Evolutionary conservation across 2,888 invertebrate species (phyloP).

Genomic region (Papilio gigon): DNA sequence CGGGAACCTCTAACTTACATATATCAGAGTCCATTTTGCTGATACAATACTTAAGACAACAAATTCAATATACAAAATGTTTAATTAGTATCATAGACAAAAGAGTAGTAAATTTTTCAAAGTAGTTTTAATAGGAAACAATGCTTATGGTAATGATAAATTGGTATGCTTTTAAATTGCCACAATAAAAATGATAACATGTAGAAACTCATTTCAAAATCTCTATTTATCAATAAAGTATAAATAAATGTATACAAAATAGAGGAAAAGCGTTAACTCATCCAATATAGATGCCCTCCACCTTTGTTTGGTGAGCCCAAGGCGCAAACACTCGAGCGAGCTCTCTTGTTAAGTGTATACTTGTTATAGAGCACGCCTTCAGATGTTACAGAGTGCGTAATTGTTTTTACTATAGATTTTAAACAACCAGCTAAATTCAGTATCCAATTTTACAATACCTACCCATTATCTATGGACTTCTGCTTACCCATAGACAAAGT

Average conservation of each 20-base stretch:
- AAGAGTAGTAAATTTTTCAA: too few relatives aligned
- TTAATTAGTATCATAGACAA: too few relatives aligned
- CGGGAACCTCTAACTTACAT: too few relatives aligned
- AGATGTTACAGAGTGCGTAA: conserved; percentile 18
- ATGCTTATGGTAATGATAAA: too few relatives aligned
- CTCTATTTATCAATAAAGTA: neutral
- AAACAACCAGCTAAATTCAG: neutral
- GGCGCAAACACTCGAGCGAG: conserved; percentile 28
- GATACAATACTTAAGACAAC: too few relatives aligned
- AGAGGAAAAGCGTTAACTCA: conserved; percentile 11
- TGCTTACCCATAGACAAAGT: neutral
- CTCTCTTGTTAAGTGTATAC: conserved; percentile 22
- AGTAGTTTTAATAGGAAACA: too few relatives aligned
- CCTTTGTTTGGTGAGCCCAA: conserved; percentile 30
- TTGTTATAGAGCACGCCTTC: conserved; percentile 31
- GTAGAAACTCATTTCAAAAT: neutral
- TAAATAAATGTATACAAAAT: conserved; percentile 7
- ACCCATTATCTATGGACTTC: too few relatives aligned
- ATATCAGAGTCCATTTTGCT: too few relatives aligned
- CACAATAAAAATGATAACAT: neutral
- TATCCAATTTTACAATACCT: neutral
- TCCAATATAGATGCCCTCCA: conserved; percentile 24
- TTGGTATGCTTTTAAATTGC: too few relatives aligned
- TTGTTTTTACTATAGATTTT: conserved; percentile 26
- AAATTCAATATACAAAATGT: too few relatives aligned